A percentile compares a stretch with the other conserved stretches of the same genome.
Conservation (phyloP, 2,113 vertebrate genomes). For the Arenaria interpres region DNA sequence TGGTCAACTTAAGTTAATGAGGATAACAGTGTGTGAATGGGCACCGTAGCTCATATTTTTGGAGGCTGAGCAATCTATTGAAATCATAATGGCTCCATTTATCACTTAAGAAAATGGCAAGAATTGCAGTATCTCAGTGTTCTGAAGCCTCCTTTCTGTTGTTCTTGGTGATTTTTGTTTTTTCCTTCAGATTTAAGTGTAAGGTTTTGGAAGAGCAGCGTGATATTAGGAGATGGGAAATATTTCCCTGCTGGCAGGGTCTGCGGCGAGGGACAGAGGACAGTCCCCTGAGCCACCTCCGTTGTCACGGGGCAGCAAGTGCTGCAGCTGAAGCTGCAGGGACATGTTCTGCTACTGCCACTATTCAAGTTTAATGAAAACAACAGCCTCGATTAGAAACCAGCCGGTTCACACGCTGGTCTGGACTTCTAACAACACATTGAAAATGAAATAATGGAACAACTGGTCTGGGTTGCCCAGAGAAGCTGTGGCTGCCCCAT, state of each 20-base stretch:
- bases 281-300: accelerated
- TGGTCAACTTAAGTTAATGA: slow-evolving; percentile 45
- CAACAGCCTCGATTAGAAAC: background rate
- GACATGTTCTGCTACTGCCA: background rate
- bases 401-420: accelerated
- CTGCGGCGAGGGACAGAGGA: background rate
- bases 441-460: background rate
- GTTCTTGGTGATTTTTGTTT: background rate
- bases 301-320: background rate
- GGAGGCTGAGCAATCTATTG: slow-evolving; percentile 30
- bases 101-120: background rate
- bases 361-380: background rate
- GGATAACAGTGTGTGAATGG: slow-evolving; percentile 39
- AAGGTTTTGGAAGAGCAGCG: background rate
- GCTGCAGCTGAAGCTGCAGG: background rate
- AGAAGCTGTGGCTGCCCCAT: background rate
- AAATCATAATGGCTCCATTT: slow-evolving; percentile 45
- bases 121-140: background rate
- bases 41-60: slow-evolving; percentile 15
- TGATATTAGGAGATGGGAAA: background rate
- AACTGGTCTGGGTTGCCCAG: background rate
- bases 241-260: background rate
- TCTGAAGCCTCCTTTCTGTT: background rate
- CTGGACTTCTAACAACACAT: accelerated
- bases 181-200: background rate